Conservation (phyloP, 2,888 invertebrate genomes). For the Tetramorium bicarinatum region DNA sequence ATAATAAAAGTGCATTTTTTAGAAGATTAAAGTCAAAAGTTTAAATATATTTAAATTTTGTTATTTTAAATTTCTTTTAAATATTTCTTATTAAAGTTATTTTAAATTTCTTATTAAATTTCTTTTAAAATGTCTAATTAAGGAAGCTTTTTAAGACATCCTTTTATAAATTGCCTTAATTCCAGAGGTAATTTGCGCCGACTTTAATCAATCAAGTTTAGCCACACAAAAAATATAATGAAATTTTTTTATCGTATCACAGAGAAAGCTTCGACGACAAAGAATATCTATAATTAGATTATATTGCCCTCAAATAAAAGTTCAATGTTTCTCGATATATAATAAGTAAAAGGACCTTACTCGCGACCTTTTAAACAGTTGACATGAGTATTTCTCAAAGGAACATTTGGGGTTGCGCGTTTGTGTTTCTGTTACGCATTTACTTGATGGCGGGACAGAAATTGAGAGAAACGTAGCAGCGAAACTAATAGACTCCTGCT, state of each 20-base stretch:
- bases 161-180: not conserved
- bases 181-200: not conserved
- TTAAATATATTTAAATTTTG: not conserved
- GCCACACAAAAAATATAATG: not conserved
- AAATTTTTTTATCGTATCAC: constrained; percentile 11
- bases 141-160: not conserved
- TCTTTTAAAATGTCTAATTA: constrained; percentile 1
- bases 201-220: constrained; percentile 15
- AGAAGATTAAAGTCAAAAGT: not conserved
- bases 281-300: constrained; percentile 18
- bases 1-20: not conserved
- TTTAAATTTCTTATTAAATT: constrained; percentile 16
- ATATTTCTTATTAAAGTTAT: constrained; percentile 2
- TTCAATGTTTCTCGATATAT: not conserved
- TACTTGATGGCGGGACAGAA: not conserved
- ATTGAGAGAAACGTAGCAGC: constrained; percentile 61
- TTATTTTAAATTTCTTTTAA: not conserved
- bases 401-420: not conserved
- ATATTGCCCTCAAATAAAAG: not conserved
- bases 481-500: constrained; percentile 69
- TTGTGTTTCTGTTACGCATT: not conserved
- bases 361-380: constrained; percentile 24
- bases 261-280: not conserved
- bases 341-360: not conserved
- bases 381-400: constrained; percentile 45